Evolutionary conservation across 2,113 vertebrate species (phyloP), one percentile per base, ranked within the genome.

Genomic region (Daboia siamensis): DNA sequence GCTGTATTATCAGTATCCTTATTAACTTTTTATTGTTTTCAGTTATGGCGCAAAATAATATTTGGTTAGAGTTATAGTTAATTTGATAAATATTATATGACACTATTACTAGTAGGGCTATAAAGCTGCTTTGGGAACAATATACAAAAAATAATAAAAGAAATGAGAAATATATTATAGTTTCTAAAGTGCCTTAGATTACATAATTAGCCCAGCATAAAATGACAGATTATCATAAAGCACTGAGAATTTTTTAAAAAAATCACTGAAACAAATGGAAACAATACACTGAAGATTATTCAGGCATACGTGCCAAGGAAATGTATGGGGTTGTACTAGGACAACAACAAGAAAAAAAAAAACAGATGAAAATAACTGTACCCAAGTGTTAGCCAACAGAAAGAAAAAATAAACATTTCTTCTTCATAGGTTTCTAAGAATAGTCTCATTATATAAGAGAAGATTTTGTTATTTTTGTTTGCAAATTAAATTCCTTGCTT

Each of bases 231-330:
- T 88, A 59, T 94, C 90, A 52, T 46, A 52, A 46, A 91, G 33
- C 86, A 80, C 88, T 90, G 24, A 64, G 29, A 10, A 64, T 20
- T 39, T 39, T 29, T 20, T 3, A 20, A n/a, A 92, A 48, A 21
- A 91, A 59, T 8, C 84, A 61, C 0, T 9, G 85, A 59, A 48
- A 91, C 85, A 23, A 44, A 1, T 8, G 91, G 92, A 64, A 56
- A 33, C 21, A 95, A 21, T 91, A 92, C 89, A 54, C 2, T 51
- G 29, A 33, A 46, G 17, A 69, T 5, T 23, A 86, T 29, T 90
- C 44, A 54, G 39, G 51, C 54, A 86, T 94, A 95, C 94, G 94
- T 21, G 86, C 21, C 80, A 51, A 29, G 85, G 44, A 61, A 56
- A 91, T 86, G 9, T 51, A 51, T 57, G n/a, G 24, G 11, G 61